Evolutionary conservation across 2,113 vertebrate species (phyloP).

Genomic region (Heterocephalus glaber): DNA sequence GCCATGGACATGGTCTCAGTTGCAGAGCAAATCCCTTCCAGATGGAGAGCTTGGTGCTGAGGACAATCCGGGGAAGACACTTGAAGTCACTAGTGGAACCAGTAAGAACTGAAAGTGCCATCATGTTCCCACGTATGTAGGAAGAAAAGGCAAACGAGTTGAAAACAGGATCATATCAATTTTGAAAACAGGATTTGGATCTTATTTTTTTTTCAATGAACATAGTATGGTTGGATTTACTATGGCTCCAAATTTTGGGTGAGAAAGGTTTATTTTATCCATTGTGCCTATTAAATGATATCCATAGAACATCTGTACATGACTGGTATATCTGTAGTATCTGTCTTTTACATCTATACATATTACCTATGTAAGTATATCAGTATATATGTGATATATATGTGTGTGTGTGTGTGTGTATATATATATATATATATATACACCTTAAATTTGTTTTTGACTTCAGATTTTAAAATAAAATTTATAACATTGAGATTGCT

Average conservation of each 20-base stretch:
- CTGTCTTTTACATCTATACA: neutral
- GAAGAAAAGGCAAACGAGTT: neutral
- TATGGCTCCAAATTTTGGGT: neutral
- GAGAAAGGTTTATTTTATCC: neutral
- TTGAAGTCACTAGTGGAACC: neutral
- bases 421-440: neutral
- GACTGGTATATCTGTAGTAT: neutral
- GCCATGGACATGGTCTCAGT: neutral
- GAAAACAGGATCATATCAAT: neutral
- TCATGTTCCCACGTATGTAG: neutral
- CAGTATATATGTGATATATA: neutral
- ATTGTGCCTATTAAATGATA: slow-evolving; percentile 16
- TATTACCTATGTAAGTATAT: neutral
- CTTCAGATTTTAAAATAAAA: slow-evolving; percentile 48
- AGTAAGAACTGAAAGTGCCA: neutral
- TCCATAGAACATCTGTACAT: neutral
- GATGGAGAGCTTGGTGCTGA: neutral
- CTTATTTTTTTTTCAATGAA: neutral
- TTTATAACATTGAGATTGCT: slow-evolving; percentile 6
- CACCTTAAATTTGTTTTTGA: neutral
- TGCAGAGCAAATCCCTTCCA: neutral
- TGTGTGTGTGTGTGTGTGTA: too few relatives aligned
- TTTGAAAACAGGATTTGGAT: neutral
- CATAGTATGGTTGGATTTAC: neutral
- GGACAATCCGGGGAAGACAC: neutral